phyloP scores from a whole-genome alignment of 2,797 vertebrate species.

The Coregonus suidteri region DNA sequence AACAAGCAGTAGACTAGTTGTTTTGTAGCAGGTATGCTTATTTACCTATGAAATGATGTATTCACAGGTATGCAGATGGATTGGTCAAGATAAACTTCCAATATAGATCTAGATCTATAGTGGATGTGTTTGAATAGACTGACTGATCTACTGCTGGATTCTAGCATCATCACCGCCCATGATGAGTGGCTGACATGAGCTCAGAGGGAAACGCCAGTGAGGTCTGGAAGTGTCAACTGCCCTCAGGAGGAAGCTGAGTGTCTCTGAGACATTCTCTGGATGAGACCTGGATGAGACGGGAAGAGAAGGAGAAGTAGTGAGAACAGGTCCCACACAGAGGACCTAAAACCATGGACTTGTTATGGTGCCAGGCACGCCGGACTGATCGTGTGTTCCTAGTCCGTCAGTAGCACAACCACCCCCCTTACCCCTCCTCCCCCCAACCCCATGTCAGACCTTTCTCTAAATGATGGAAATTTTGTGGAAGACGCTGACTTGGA shows the following conservation, averaged over 20 bases:
- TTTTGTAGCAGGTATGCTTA: background rate
- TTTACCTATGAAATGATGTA: constrained; percentile 43
- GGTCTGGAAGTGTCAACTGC: constrained; percentile 72
- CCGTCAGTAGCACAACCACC: constrained; percentile 77
- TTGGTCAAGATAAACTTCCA: constrained; percentile 76
- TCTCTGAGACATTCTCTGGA: background rate
- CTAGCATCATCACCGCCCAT: constrained; percentile 54
- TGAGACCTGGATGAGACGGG: constrained; percentile 28
- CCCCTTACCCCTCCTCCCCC: constrained; percentile 43
- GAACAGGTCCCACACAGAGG: constrained; percentile 43
- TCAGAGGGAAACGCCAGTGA: constrained; percentile 72
- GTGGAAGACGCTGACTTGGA: constrained; percentile 98
- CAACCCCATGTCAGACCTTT: constrained; percentile 77
- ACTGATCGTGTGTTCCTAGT: constrained; percentile 80
- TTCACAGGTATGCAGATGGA: constrained; percentile 86
- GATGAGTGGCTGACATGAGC: constrained; percentile 82
- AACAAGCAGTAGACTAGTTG: background rate
- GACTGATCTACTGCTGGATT: constrained; percentile 69
- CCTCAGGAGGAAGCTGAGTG: constrained; percentile 74
- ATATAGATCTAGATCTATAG: constrained; percentile 73
- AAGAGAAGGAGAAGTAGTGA: constrained; percentile 35
- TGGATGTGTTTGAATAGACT: constrained; percentile 73
- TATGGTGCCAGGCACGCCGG: constrained; percentile 83
- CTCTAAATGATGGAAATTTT: constrained; percentile 98
- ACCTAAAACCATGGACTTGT: constrained; percentile 79